A percentile compares a stretch with the other conserved stretches of the same genome.
Evolutionary conservation across 2,888 invertebrate genomes (phyloP).

Genomic region (Cryptocheilus praepositus): DNA sequence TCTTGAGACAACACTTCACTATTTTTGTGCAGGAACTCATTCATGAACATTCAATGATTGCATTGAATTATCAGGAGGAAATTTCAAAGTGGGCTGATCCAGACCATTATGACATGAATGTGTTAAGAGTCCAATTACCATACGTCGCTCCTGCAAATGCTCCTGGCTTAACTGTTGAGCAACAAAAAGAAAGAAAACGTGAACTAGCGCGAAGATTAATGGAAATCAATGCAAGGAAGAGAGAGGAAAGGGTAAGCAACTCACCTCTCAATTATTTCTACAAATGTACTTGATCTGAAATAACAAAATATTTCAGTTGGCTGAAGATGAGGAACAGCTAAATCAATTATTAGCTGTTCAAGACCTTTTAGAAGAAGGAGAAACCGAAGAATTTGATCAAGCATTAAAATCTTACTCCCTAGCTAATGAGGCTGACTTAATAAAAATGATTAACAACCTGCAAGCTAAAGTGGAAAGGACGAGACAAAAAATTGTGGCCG

Average conservation of each 20-base stretch:
- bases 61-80: constrained; percentile 87
- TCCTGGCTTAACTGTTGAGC: constrained; percentile 84
- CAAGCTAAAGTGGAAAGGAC: constrained; percentile 86
- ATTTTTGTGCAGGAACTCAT: constrained; percentile 80
- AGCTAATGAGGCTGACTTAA: constrained; percentile 86
- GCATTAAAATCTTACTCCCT: constrained; percentile 86
- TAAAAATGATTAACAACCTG: constrained; percentile 83
- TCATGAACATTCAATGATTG: constrained; percentile 86
- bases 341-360: constrained; percentile 85
- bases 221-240: constrained; percentile 92
- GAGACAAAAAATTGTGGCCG: constrained; percentile 84
- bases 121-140: constrained; percentile 90
- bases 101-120: constrained; percentile 89
- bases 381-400: constrained; percentile 84
- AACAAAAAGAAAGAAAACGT: constrained; percentile 90
- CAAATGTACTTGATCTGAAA: not conserved
- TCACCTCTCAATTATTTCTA: not conserved
- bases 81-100: constrained; percentile 87
- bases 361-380: constrained; percentile 85
- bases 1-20: not conserved
- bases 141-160: constrained; percentile 81
- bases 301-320: constrained; percentile 76
- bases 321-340: constrained; percentile 91
- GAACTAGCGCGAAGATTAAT: constrained; percentile 90
- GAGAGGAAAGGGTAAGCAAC: constrained; percentile 83